These are phyloP conservation scores for Hippopotamyrus pictus DNA, from an alignment of 2,797 vertebrate species.

Conservation along the genomic window DNA sequence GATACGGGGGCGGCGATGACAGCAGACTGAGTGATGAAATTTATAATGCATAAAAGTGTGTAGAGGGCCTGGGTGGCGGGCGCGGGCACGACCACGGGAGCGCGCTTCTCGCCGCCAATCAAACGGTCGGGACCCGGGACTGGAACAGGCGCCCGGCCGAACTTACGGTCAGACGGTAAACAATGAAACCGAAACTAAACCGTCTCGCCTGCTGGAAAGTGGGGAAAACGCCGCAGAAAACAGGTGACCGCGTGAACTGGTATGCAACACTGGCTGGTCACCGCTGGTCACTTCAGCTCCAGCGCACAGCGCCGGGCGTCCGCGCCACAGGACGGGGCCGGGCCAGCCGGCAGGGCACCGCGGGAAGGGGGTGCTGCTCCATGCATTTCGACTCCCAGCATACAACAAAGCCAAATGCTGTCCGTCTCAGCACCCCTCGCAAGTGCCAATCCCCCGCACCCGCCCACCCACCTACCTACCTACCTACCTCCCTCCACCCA, in stretches of 20 bases:
- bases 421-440: neutral
- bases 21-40: neutral
- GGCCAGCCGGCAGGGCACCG: neutral
- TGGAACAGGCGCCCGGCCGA: neutral
- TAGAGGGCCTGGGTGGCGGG: neutral
- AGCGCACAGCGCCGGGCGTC: neutral
- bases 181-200: constrained; percentile 1
- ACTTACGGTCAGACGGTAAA: neutral
- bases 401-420: neutral
- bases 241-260: neutral
- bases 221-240: neutral
- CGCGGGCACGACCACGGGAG: neutral
- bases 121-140: neutral
- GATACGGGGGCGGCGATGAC: neutral
- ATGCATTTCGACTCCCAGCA: neutral
- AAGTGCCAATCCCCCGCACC: neutral
- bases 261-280: neutral
- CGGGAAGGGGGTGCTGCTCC: neutral
- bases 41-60: neutral
- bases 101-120: neutral
- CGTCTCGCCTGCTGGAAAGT: neutral
- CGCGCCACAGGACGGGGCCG: neutral
- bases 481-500: neutral
- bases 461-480: too few species aligned
- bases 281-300: neutral